Evolutionary conservation across 2,888 invertebrate species (phyloP).

Genomic region (Mycalesis mineus): DNA sequence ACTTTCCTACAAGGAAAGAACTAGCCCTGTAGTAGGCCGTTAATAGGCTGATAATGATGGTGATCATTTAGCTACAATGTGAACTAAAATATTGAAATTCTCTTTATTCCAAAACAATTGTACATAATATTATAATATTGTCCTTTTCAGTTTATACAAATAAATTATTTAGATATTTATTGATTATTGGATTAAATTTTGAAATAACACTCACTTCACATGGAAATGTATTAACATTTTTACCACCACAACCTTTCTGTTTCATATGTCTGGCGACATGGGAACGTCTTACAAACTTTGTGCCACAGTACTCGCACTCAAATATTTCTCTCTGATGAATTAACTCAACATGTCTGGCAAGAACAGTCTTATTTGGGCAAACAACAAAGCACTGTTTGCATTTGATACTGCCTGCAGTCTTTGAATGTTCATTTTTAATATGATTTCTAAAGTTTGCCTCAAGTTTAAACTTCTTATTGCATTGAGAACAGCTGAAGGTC

Average conservation of each 20-base stretch:
- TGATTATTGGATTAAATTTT: too few relatives aligned
- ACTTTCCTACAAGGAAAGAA: too few relatives aligned
- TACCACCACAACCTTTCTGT: constrained; percentile 83
- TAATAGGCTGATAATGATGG: too few relatives aligned
- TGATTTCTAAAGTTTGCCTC: constrained; percentile 82
- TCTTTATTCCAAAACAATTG: too few relatives aligned
- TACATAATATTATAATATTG: too few relatives aligned
- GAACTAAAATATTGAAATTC: too few relatives aligned
- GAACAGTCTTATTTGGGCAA: constrained; percentile 79
- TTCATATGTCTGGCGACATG: constrained; percentile 84
- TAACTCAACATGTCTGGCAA: constrained; percentile 83
- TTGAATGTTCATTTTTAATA: constrained; percentile 83
- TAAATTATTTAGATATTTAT: not conserved
- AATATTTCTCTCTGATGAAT: constrained; percentile 74
- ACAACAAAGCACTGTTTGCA: constrained; percentile 83
- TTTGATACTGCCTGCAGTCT: constrained; percentile 72
- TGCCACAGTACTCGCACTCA: constrained; percentile 82
- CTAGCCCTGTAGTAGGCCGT: too few relatives aligned
- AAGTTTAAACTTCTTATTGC: constrained; percentile 85
- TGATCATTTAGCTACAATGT: too few relatives aligned
- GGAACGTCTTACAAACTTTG: constrained; percentile 85
- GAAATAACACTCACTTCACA: constrained; percentile 55
- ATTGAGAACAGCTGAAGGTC: constrained; percentile 69
- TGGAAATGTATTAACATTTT: constrained; percentile 37
- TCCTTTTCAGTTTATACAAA: too few relatives aligned